Evolutionary conservation across 2,888 invertebrate species (phyloP).

Genomic region (Cacoxenus indagator): DNA sequence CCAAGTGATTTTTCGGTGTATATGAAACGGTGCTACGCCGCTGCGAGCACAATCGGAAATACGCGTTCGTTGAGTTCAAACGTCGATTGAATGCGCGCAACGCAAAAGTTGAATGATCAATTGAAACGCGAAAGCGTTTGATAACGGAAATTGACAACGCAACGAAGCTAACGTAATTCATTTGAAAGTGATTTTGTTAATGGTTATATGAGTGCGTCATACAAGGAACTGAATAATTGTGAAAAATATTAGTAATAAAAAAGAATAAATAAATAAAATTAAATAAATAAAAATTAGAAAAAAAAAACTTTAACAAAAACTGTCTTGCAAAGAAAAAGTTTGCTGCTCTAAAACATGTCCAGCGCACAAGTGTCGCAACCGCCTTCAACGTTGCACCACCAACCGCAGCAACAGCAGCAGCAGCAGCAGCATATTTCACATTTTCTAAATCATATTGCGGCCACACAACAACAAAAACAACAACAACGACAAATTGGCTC

Average conservation of each 20-base stretch:
- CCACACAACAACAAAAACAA: constrained; percentile 52
- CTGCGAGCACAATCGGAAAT: constrained; percentile 63
- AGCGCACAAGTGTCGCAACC: constrained; percentile 70
- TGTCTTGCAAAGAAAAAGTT: background rate
- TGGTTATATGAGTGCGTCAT: background rate
- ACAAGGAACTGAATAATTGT: constrained; percentile 1
- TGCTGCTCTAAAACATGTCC: constrained; percentile 58
- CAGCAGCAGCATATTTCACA: constrained; percentile 66
- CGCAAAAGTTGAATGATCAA: background rate
- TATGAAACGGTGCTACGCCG: constrained; percentile 51
- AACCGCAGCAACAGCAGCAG: constrained; percentile 44
- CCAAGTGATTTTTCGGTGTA: constrained; percentile 34
- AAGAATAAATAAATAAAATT: background rate
- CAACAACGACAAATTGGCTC: constrained; percentile 41
- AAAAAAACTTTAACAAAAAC: background rate
- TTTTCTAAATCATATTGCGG: constrained; percentile 65
- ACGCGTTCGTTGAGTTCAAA: constrained; percentile 55
- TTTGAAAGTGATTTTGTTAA: background rate
- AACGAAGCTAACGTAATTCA: background rate
- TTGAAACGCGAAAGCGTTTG: background rate
- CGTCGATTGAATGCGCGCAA: background rate
- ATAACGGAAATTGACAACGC: background rate
- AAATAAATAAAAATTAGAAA: background rate
- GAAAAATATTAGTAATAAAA: constrained; percentile 17
- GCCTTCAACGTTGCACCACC: constrained; percentile 53